These are phyloP conservation scores for Myotis brandtii DNA, from an alignment of 2,113 vertebrate species.

Conservation along the genomic window DNA sequence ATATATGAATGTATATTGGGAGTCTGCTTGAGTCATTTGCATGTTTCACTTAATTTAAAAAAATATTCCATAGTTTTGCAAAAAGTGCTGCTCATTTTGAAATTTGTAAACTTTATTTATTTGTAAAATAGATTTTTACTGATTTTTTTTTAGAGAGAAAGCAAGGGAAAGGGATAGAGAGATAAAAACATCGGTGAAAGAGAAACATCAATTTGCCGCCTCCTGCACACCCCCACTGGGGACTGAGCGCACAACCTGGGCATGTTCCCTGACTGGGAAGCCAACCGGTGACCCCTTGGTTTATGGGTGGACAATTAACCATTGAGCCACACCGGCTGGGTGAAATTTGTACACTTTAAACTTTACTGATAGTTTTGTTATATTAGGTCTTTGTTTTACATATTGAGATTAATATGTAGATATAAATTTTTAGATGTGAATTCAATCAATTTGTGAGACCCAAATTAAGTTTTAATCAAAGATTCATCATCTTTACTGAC, in stretches of 20 bases:
- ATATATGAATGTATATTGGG: neutral
- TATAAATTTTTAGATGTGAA: slow-evolving; percentile 33
- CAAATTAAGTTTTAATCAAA: slow-evolving; percentile 29
- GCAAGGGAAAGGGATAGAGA: too few relatives aligned
- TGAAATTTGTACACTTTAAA: slow-evolving; percentile 45
- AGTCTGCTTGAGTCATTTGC: slow-evolving; percentile 46
- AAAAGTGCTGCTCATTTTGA: slow-evolving; percentile 49
- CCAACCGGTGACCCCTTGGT: too few relatives aligned
- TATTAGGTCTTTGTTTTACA: slow-evolving; percentile 9
- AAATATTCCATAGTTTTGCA: slow-evolving; percentile 28
- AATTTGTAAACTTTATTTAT: slow-evolving; percentile 31
- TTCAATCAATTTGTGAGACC: neutral
- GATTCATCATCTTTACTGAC: neutral
- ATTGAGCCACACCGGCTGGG: too few relatives aligned
- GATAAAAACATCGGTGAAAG: too few relatives aligned
- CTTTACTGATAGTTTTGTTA: slow-evolving; percentile 37
- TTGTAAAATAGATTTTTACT: too few relatives aligned
- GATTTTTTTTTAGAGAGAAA: too few relatives aligned
- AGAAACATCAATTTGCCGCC: too few relatives aligned
- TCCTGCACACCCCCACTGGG: too few relatives aligned
- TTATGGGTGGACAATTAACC: too few relatives aligned
- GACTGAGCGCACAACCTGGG: too few relatives aligned
- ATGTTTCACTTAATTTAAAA: slow-evolving; percentile 41
- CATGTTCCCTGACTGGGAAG: too few relatives aligned
- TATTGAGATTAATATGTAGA: slow-evolving; percentile 49